Evolutionary conservation across 2,797 vertebrate species (phyloP), one percentile per base, ranked within the genome.

Genomic region (Scleropages formosus): DNA sequence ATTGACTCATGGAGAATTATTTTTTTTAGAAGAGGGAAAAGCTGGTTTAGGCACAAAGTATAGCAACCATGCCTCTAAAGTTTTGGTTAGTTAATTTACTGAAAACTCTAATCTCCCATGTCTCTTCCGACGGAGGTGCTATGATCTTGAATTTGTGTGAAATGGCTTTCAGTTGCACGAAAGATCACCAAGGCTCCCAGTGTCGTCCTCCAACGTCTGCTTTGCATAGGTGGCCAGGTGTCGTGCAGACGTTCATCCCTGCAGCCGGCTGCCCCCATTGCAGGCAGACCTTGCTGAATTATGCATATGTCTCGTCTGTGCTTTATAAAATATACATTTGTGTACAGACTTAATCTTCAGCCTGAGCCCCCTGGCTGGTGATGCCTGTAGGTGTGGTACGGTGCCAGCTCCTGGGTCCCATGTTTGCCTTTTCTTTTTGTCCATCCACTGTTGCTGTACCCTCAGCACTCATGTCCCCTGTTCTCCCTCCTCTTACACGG

Each of bases 261-360:
- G 47, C 64, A 66, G 31, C 49, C 56, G 69, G 69, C 51, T 26
- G 1, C 9, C 44, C 26, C 8, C 49, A 75, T 84, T 84, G 72
- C 49, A 77, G 82, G 85, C 86, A 89, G 86, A 89, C 81, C 24
- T 75, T 78, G 77, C n/a, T 91, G 85, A 90, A 91, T 91, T 85
- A 91, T 91, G 82, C 68, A 91, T 88, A 47, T 72, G 83, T 87
- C 86, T 88, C 83, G 83, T 82, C 84, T 72, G 83, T 77, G 81
- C 62, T 79, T 82, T 86, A 90, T 90, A 59, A 90, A 91, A 91
- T 87, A 89, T 90, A 78, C 80, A 90, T 91, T 84, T 82, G 61
- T 4, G 18, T 75, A 75, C 75, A 74, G 58, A 22, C 39, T 7
- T 22, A 15, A 16, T 24, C n/a, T 49, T 63, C 3, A 24, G 4